A percentile compares a stretch with the other conserved stretches of the same genome.
Evolutionary conservation across 2,888 invertebrate species (phyloP).

Genomic region (Pyrocoelia pectoralis): DNA sequence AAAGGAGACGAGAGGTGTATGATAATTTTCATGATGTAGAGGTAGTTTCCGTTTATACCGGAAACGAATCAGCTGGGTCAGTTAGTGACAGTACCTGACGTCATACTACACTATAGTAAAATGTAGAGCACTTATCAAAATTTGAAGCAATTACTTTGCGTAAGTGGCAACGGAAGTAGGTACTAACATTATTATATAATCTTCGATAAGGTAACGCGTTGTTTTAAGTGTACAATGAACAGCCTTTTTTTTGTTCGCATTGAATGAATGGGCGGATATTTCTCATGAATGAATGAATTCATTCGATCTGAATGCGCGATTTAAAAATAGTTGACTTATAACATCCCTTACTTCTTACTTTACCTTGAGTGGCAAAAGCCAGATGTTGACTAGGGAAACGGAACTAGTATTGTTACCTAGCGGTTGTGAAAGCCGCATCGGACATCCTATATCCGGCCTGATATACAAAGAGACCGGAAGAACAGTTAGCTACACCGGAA

Average conservation of each 20-base stretch:
- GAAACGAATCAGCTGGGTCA: conserved; percentile 36
- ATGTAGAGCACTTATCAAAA: not conserved
- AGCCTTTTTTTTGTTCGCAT: too few species aligned
- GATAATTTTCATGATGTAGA: not conserved
- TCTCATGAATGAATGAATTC: not conserved
- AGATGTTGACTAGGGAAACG: conserved; percentile 37
- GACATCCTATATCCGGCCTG: conserved; percentile 57
- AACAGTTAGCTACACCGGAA: conserved; percentile 45
- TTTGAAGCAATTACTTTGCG: not conserved
- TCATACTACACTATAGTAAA: not conserved
- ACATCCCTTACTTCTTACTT: conserved; percentile 8
- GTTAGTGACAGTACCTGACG: conserved; percentile 13
- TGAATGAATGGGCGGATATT: not conserved
- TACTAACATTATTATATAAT: conserved; percentile 29
- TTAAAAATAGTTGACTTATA: conserved; percentile 11
- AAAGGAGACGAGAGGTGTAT: not conserved
- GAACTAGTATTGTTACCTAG: conserved; percentile 40
- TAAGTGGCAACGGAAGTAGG: conserved; percentile 14
- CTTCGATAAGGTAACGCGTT: conserved; percentile 17
- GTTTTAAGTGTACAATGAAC: not conserved
- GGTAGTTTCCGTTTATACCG: conserved; percentile 27
- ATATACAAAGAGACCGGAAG: conserved; percentile 49
- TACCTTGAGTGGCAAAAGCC: conserved; percentile 23
- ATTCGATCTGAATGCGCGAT: not conserved
- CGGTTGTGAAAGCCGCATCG: conserved; percentile 53